A percentile compares a stretch with the other conserved stretches of the same genome.
phyloP scores from a whole-genome alignment of 2,113 vertebrate genomes.

The Solenodon paradoxus region DNA sequence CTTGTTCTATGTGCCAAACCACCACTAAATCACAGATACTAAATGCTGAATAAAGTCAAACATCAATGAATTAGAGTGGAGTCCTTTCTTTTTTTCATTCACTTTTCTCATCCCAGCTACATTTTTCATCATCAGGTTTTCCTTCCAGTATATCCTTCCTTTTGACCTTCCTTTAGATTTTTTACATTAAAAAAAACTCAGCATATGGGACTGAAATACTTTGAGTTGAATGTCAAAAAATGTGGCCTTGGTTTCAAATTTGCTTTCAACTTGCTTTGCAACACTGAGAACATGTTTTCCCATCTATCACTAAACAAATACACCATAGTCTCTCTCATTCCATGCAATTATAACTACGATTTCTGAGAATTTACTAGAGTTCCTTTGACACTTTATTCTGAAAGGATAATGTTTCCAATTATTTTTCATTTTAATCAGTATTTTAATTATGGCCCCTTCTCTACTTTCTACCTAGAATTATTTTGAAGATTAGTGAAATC shows the following conservation, averaged over 20 bases:
- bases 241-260: background rate
- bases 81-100: background rate
- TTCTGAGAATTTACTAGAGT: background rate
- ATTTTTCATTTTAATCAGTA: background rate
- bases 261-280: background rate
- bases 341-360: background rate
- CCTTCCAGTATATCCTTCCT: background rate
- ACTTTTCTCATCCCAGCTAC: background rate
- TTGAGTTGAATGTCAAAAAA: background rate
- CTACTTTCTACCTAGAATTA: background rate
- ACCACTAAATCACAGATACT: conserved; percentile 55
- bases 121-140: background rate
- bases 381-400: background rate
- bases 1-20: conserved; percentile 27
- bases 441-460: background rate
- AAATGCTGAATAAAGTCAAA: conserved; percentile 54
- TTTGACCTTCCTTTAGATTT: conserved; percentile 23
- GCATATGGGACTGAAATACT: background rate
- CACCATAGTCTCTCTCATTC: background rate
- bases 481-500: conserved; percentile 6
- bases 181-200: background rate
- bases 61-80: conserved; percentile 61
- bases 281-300: background rate
- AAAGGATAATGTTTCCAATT: background rate
- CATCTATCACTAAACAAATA: background rate